phyloP scores from a whole-genome alignment of 2,888 invertebrate species.

The Kryphioiulus occultus region DNA sequence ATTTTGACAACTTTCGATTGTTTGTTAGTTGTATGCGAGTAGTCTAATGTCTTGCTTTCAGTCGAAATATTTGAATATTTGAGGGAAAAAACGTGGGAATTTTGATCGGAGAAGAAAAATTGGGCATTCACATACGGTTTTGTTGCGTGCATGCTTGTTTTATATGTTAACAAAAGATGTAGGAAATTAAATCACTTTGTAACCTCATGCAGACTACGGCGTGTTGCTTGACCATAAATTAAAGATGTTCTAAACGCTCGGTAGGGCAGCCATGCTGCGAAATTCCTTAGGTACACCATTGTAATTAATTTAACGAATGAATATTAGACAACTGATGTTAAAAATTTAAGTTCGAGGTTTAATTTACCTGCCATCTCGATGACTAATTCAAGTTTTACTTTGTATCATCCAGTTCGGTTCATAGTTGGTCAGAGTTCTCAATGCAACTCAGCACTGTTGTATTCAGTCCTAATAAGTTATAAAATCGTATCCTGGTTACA shows the following conservation, averaged over 20 bases:
- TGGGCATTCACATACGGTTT: background rate
- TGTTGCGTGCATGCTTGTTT: conserved; percentile 52
- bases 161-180: conserved; percentile 52
- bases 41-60: conserved; percentile 39
- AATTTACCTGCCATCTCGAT: background rate
- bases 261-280: background rate
- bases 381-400: background rate
- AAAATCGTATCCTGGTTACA: background rate
- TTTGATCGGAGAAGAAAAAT: background rate
- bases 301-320: background rate
- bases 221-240: background rate
- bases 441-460: background rate
- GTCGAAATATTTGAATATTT: background rate
- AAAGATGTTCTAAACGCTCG: background rate
- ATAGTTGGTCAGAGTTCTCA: no score
- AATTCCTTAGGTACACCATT: background rate
- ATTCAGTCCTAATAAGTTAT: background rate
- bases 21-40: conserved; percentile 42
- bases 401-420: background rate
- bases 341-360: background rate
- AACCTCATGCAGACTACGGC: background rate
- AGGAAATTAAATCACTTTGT: conserved; percentile 49
- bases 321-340: background rate
- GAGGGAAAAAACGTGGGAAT: background rate
- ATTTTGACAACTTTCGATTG: background rate